Conservation (phyloP, 2,888 invertebrate genomes). For the Gordius sp. region DNA sequence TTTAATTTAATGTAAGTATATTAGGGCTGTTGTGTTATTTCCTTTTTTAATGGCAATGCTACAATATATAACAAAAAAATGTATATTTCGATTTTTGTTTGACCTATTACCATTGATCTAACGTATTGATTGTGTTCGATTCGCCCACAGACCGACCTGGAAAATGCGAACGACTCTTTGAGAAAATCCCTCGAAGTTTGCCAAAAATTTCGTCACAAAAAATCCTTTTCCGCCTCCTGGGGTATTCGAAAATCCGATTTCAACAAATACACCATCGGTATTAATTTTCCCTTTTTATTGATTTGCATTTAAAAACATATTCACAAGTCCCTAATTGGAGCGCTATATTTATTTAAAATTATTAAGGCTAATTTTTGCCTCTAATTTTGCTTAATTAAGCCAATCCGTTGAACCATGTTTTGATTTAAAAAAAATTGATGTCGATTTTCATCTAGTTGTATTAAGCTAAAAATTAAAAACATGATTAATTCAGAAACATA, state of each 20-base stretch:
- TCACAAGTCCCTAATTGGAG: neutral
- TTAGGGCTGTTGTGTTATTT: too few species aligned
- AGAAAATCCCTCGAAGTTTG: conserved; percentile 54
- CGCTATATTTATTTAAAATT: neutral
- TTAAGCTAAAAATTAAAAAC: neutral
- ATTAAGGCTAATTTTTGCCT: neutral
- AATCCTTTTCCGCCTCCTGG: conserved; percentile 12
- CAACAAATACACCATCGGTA: neutral
- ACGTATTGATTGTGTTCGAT: neutral
- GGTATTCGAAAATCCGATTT: neutral
- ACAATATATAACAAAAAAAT: too few species aligned
- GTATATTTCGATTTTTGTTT: too few species aligned
- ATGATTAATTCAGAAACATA: neutral
- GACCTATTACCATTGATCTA: too few species aligned
- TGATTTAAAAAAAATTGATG: too few species aligned
- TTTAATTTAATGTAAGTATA: too few species aligned
- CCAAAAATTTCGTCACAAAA: conserved; percentile 38
- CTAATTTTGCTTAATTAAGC: too few species aligned
- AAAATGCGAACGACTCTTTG: conserved; percentile 42
- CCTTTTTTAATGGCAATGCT: too few species aligned
- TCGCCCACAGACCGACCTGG: neutral
- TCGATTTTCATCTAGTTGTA: too few species aligned
- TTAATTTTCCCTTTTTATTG: neutral
- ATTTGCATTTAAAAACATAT: too few species aligned
- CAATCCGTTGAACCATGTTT: too few species aligned